A percentile compares a stretch with the other conserved stretches of the same genome.
These are phyloP conservation scores for Calycopis cecrops DNA, from an alignment of 1,140 invertebrate species.

Conservation along the genomic window DNA sequence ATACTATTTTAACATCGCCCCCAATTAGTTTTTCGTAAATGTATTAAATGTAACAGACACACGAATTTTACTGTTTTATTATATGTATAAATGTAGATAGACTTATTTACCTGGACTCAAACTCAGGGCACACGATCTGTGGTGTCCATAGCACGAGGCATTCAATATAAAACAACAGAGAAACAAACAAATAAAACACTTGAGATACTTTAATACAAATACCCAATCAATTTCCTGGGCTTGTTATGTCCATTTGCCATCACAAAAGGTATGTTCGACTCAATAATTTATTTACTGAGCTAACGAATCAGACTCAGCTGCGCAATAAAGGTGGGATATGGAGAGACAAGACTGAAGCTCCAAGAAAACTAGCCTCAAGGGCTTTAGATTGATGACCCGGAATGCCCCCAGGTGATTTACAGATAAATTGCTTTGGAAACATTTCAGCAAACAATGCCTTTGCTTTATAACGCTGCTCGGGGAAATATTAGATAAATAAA, in stretches of 20 bases:
- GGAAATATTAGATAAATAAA: conserved; percentile 17
- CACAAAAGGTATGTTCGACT: conserved; percentile 11
- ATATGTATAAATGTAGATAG: too few species aligned
- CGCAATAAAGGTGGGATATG: conserved; percentile 33
- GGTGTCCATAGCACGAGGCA: too few species aligned
- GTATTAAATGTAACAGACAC: too few species aligned
- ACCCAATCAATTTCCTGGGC: neutral
- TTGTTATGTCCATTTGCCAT: conserved; percentile 13
- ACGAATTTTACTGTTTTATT: too few species aligned
- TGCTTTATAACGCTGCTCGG: conserved; percentile 16
- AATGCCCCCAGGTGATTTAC: conserved; percentile 48
- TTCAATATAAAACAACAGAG: neutral
- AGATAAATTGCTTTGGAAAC: conserved; percentile 48
- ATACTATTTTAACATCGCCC: too few species aligned
- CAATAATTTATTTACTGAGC: conserved; percentile 23
- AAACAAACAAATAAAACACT: conserved; percentile 1
- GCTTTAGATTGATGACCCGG: conserved; percentile 51
- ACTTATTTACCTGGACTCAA: too few species aligned
- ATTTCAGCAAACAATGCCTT: conserved; percentile 20
- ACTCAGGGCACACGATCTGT: too few species aligned
- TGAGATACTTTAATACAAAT: conserved; percentile 4
- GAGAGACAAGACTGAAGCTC: conserved; percentile 32
- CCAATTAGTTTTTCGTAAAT: too few species aligned
- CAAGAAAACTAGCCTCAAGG: conserved; percentile 45
- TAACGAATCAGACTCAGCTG: conserved; percentile 30